A percentile compares a stretch with the other conserved stretches of the same genome.
phyloP scores from a whole-genome alignment of 2,113 vertebrate genomes.

The Petromus typicus region DNA sequence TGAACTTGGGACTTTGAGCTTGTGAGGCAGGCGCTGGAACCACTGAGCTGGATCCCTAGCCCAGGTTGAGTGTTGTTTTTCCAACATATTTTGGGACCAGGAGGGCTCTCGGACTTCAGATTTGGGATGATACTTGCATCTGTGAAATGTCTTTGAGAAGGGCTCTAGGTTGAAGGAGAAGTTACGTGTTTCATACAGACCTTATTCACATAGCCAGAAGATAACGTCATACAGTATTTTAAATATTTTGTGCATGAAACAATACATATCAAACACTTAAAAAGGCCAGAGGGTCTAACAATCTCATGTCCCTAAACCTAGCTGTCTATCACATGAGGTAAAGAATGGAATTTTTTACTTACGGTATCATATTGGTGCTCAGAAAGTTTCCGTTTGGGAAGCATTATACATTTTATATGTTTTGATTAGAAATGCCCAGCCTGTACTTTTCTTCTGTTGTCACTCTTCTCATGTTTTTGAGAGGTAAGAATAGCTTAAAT shows the following conservation, averaged over 20 bases:
- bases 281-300: neutral
- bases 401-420: neutral
- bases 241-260: neutral
- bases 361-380: neutral
- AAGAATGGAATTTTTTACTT: neutral
- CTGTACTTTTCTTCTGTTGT: neutral
- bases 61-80: neutral
- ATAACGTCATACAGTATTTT: neutral
- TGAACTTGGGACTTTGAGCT: no score
- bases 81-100: neutral
- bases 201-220: neutral
- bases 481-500: neutral
- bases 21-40: no score
- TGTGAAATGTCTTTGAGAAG: neutral
- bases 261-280: neutral
- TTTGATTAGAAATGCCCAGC: neutral
- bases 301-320: neutral
- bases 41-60: no score
- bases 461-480: slow-evolving; percentile 46
- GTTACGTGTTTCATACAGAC: neutral
- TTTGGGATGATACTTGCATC: neutral
- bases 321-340: neutral
- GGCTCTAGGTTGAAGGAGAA: neutral
- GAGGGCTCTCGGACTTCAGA: neutral
- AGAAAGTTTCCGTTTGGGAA: neutral